Conservation (phyloP, 1,140 invertebrate species). For the Hetaerina americana region DNA sequence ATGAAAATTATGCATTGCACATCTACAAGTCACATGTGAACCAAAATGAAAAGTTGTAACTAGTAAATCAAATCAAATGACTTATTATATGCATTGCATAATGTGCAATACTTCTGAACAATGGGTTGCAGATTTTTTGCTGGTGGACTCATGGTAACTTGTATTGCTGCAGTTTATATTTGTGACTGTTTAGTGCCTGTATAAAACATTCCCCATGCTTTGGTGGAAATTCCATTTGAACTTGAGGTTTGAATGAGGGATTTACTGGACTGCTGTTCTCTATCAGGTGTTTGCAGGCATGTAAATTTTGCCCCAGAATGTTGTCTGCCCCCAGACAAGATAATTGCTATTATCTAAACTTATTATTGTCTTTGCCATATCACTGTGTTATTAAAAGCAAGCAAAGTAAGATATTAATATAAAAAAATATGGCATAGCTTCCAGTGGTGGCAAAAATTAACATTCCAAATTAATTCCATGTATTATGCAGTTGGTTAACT, state of each 20-base stretch:
- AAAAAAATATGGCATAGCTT: slow-evolving; percentile 1
- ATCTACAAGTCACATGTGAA: not conserved
- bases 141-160: not conserved
- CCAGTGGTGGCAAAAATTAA: slow-evolving; percentile 4
- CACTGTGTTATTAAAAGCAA: slow-evolving; percentile 4
- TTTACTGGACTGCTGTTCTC: not conserved
- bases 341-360: slow-evolving; percentile 1
- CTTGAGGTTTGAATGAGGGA: not conserved
- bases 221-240: not conserved
- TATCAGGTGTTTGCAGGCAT: not conserved
- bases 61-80: not conserved
- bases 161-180: not conserved
- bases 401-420: slow-evolving; percentile 1
- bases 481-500: not conserved
- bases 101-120: not conserved
- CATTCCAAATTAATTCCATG: slow-evolving; percentile 8
- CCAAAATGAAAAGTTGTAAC: no score
- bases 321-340: not conserved
- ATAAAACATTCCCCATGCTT: not conserved
- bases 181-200: not conserved
- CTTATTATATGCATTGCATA: not conserved
- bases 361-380: slow-evolving; percentile 7
- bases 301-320: not conserved
- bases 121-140: not conserved
- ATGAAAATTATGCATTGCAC: not conserved